phyloP scores from a whole-genome alignment of 2,888 invertebrate species.

The Aporophyla lueneburgensis region DNA sequence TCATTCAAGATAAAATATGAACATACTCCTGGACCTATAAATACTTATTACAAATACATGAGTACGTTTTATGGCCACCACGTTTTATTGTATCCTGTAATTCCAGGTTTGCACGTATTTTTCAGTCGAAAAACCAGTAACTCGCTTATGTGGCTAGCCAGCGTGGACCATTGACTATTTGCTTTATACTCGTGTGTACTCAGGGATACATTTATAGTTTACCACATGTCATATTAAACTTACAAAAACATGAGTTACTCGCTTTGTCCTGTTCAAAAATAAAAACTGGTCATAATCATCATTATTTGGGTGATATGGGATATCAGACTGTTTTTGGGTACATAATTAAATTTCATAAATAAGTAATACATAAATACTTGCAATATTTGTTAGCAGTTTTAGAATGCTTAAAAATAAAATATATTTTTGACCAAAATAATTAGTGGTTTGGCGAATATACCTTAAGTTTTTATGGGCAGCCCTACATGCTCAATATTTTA shows the following conservation, averaged over 20 bases:
- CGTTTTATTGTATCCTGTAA: not conserved
- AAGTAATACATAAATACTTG: slow-evolving; percentile 1
- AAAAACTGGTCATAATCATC: slow-evolving; percentile 18
- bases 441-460: no score
- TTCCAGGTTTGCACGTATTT: no score
- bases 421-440: no score
- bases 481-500: no score
- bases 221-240: slow-evolving; percentile 6
- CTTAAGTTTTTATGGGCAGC: no score
- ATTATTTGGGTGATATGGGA: slow-evolving; percentile 17
- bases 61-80: not conserved
- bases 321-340: slow-evolving; percentile 4
- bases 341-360: slow-evolving; percentile 8
- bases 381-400: slow-evolving; percentile 17
- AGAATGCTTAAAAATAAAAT: not conserved
- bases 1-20: slow-evolving; percentile 14
- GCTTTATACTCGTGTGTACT: not conserved
- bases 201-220: not conserved
- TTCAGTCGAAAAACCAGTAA: no score
- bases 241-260: slow-evolving; percentile 3
- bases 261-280: slow-evolving; percentile 7
- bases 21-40: slow-evolving; percentile 6
- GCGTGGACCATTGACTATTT: no score
- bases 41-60: not conserved
- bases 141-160: no score